Evolutionary conservation across 2,113 vertebrate genomes (phyloP).

Genomic region (Phylloscopus whistleri): DNA sequence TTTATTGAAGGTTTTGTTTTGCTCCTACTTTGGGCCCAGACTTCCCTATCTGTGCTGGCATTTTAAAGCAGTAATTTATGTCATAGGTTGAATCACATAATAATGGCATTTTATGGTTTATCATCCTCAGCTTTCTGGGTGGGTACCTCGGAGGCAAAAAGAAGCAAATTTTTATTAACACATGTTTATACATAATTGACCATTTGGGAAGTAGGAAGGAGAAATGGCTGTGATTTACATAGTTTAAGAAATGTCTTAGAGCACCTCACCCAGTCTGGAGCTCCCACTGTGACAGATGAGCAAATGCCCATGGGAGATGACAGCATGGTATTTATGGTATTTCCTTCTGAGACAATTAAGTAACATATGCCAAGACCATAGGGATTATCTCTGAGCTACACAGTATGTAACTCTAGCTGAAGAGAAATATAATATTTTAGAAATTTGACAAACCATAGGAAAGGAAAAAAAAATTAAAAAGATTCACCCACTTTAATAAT

Average conservation of each 20-base stretch:
- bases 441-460: slow-evolving; percentile 80
- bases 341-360: slow-evolving; percentile 87
- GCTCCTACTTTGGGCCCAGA: background rate
- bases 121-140: slow-evolving; percentile 74
- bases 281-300: slow-evolving; percentile 84
- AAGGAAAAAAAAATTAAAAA: background rate
- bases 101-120: slow-evolving; percentile 68
- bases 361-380: slow-evolving; percentile 86
- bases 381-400: slow-evolving; percentile 85
- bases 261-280: slow-evolving; percentile 84
- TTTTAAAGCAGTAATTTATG: slow-evolving; percentile 74
- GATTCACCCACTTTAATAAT: slow-evolving; percentile 69
- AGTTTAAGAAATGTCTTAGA: slow-evolving; percentile 81
- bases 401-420: slow-evolving; percentile 77
- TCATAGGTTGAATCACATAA: slow-evolving; percentile 64
- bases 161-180: slow-evolving; percentile 80
- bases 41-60: slow-evolving; percentile 10
- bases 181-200: slow-evolving; percentile 81
- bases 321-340: slow-evolving; percentile 85
- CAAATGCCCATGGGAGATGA: slow-evolving; percentile 82
- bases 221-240: slow-evolving; percentile 81
- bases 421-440: slow-evolving; percentile 83
- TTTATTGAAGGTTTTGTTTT: slow-evolving; percentile 26
- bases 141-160: slow-evolving; percentile 76
- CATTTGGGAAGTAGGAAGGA: slow-evolving; percentile 75